Evolutionary conservation across 2,113 vertebrate species (phyloP).

Genomic region (Gambusia affinis): DNA sequence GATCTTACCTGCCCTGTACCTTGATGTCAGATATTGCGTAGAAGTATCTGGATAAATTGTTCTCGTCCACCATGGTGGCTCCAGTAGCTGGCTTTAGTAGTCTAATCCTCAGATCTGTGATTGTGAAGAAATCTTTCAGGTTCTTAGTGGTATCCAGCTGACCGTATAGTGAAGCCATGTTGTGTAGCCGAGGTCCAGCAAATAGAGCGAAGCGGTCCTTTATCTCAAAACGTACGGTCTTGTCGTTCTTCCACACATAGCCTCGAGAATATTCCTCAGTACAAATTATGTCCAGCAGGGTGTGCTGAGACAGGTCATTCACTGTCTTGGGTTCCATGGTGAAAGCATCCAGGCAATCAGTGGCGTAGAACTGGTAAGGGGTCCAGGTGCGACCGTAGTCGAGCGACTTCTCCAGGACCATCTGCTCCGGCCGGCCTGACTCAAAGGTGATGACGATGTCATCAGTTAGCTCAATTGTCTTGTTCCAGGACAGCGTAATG

Average conservation of each 20-base stretch:
- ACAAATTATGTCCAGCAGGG: conserved; percentile 98
- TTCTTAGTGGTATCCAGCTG: conserved; percentile 99
- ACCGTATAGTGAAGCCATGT: conserved; percentile 98
- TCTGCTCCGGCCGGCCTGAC: conserved; percentile 96
- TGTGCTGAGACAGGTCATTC: conserved; percentile 90
- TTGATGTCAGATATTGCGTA: conserved; percentile 98
- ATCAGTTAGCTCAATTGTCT: conserved; percentile 97
- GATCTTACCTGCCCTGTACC: conserved; percentile 95
- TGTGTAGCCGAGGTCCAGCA: conserved; percentile 94
- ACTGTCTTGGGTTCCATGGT: conserved; percentile 98
- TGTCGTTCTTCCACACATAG: conserved; percentile 95
- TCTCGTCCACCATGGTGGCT: conserved; percentile 94
- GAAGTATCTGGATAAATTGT: conserved; percentile 95
- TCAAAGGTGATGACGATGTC: conserved; percentile 98
- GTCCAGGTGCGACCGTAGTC: conserved; percentile 98
- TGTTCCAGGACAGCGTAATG: conserved; percentile 98
- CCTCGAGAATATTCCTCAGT: conserved; percentile 97
- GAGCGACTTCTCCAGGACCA: conserved; percentile 97
- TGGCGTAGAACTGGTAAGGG: conserved; percentile 98
- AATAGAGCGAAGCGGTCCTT: conserved; percentile 98
- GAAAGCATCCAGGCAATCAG: conserved; percentile 96
- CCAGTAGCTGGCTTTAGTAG: conserved; percentile 95
- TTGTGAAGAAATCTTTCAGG: conserved; percentile 97
- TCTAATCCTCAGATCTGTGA: conserved; percentile 95
- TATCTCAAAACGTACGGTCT: conserved; percentile 97